Evolutionary conservation across 2,113 vertebrate genomes (phyloP).

Genomic region (Enhydra lutris): DNA sequence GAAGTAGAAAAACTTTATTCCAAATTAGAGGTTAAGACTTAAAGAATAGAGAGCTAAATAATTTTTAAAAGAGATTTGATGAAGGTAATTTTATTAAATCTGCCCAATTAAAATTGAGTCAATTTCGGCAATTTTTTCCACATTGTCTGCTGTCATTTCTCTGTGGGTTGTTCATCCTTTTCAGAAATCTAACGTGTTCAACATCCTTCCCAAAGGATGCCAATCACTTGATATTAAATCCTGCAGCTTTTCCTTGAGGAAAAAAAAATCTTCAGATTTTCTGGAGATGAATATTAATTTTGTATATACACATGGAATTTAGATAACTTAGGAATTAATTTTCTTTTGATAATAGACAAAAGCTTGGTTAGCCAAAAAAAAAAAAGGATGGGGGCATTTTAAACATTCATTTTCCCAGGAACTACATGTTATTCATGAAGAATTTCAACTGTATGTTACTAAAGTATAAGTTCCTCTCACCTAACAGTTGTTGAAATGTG

Average conservation of each 20-base stretch:
- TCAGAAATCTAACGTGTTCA: slow-evolving; percentile 47
- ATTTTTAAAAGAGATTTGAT: neutral
- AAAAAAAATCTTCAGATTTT: slow-evolving; percentile 42
- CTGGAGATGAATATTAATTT: neutral
- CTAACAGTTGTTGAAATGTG: neutral
- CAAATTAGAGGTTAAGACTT: neutral
- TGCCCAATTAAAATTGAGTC: slow-evolving; percentile 39
- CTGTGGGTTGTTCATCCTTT: slow-evolving; percentile 25
- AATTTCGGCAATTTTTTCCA: slow-evolving; percentile 21
- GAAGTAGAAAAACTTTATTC: neutral
- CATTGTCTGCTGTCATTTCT: slow-evolving; percentile 30
- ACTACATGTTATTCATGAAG: neutral
- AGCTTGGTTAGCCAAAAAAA: neutral
- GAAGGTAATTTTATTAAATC: slow-evolving; percentile 46
- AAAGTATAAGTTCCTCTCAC: neutral
- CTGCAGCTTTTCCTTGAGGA: neutral
- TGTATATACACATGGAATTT: neutral
- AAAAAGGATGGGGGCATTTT: neutral
- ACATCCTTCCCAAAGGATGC: slow-evolving; percentile 19
- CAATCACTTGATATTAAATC: slow-evolving; percentile 29
- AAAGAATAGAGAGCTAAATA: neutral
- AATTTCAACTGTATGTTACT: neutral
- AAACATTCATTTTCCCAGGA: neutral
- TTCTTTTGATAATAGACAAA: slow-evolving; percentile 28
- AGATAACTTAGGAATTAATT: slow-evolving; percentile 14